Base-by-base conservation (phyloP, 2,797 vertebrate species). In the Pachyuromys duprasi region DNA sequence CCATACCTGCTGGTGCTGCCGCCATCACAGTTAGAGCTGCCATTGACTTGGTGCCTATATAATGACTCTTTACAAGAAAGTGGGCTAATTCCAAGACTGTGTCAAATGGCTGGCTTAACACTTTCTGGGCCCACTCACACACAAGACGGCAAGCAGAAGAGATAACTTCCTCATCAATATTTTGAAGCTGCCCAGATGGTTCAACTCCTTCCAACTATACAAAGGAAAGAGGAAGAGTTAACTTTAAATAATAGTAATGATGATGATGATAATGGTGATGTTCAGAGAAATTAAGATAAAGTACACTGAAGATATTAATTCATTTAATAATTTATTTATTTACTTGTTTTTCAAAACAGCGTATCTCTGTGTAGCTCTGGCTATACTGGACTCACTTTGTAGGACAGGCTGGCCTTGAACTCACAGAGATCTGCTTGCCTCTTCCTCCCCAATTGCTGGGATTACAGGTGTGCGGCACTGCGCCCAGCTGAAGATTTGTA, bases 91-190 rank as follows among this genome's bases (percentile, higher is more conserved):
- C 99, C 98, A 99, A 98, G 95, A 99, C 99, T 0, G 99, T 99
- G 94, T 99, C 99, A 97, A 99, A 99, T 97, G 99, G 99, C 72
- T 99, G 99, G 98, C 99, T 99, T 97, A 99, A 98, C 97, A 99
- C 99, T 98, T 99, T 99, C 98, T 99, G 99, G 96, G 99, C 99
- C 99, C 99, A 99, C 94, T 99, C 99, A 74, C 99, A 99, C 89
- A 99, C 99, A 90, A 99, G 99, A 88, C 99, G 99, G 97, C 99
- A 99, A 96, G 99, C 99, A 0, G 99, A 99, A 78, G 99, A 99
- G 53, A 99, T 99, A 57, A 99, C 99, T 95, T 99, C 99, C 84
- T 99, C 99, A 96, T 99, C 99, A 31, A 99, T 99, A 95, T 98
- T 99, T 94, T 99, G 99, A 96, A 99, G 98, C 97, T 99, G 99